Base-by-base conservation (phyloP, 1,140 invertebrate genomes). In the Drosophila fuyamai region DNA sequence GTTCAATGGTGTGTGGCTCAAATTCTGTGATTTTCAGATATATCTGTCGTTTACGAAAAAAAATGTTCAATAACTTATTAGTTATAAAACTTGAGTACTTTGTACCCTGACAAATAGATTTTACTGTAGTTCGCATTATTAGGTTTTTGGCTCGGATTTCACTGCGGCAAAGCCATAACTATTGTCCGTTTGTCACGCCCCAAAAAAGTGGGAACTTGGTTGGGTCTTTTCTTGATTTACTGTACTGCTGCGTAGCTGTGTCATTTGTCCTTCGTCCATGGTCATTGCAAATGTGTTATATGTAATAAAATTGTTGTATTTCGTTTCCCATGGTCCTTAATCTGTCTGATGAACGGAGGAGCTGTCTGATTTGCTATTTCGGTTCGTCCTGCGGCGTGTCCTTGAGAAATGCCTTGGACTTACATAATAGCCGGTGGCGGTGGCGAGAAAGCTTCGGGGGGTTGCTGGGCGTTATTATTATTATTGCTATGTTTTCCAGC, bases 151-250 rank as follows among this genome's bases (percentile, higher is more conserved):
- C 54, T 60, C 38, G 63, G 12, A 29, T 38, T 55, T 32, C 53
- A 38, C 18, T 76, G 73, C 73, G 73, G 43, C 56, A 65, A 65
- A 77, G 70, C 61, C 59, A 86, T 82, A 68, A 72, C 70, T 79
- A 82, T 79, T 72, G 70, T 76, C 79, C 61, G 62, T 54, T 79
- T 65, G 76, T 88, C 79, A 79, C 62, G 75, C 83, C 83, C 83
- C 71, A 68, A 70, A 65, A 50, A 66, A 44, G 14, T 18, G 27
- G 18, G 27, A 40, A 40, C 35, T 48, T 35, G 38, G 54, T 58
- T 60, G 58, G 41, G 48, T 83, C 66, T 60, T 53, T 51, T 35
- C 7, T 32, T 88, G 76, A 88, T 88, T 86, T 85, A 79, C 61
- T 71, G 55, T 72, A 70, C 56, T 46, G 43, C 44, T 78, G 79